phyloP scores from a whole-genome alignment of 2,888 invertebrate genomes.

The Choreutis nemorana region DNA sequence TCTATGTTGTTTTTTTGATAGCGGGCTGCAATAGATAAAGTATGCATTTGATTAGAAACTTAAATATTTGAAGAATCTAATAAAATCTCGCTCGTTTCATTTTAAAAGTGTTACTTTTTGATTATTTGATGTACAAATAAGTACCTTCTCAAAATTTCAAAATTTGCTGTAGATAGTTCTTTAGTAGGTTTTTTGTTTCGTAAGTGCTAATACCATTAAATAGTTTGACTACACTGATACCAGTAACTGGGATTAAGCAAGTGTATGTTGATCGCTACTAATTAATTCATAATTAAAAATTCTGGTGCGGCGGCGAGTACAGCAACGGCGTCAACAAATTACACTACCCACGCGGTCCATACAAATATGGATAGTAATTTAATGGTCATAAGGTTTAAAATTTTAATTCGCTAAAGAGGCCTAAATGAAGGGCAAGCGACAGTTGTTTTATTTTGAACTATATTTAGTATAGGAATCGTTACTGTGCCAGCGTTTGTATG shows the following conservation, averaged over 20 bases:
- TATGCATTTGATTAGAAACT: too few relatives aligned
- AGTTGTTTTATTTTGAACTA: constrained; percentile 65
- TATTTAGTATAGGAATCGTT: constrained; percentile 62
- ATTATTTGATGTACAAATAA: too few relatives aligned
- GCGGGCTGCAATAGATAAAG: too few relatives aligned
- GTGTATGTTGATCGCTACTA: constrained; percentile 55
- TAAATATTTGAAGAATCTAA: too few relatives aligned
- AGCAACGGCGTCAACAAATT: constrained; percentile 54
- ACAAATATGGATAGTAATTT: constrained; percentile 37
- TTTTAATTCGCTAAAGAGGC: constrained; percentile 30
- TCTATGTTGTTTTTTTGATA: too few relatives aligned
- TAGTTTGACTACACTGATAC: too few relatives aligned
- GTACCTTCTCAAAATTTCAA: too few relatives aligned
- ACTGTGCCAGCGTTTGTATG: constrained; percentile 53
- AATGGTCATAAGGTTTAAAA: constrained; percentile 29
- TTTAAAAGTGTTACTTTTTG: too few relatives aligned
- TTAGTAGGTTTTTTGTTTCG: too few relatives aligned
- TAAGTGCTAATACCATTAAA: too few relatives aligned
- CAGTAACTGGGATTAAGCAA: constrained; percentile 46
- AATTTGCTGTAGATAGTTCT: too few relatives aligned
- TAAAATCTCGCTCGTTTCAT: too few relatives aligned
- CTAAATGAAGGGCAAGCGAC: constrained; percentile 61
- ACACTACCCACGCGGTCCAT: constrained; percentile 28
- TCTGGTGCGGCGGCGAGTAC: constrained; percentile 58
- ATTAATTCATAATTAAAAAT: constrained; percentile 68